These are phyloP conservation scores for Yponomeuta cagnagella DNA, from an alignment of 2,888 invertebrate genomes.

Conservation along the genomic window DNA sequence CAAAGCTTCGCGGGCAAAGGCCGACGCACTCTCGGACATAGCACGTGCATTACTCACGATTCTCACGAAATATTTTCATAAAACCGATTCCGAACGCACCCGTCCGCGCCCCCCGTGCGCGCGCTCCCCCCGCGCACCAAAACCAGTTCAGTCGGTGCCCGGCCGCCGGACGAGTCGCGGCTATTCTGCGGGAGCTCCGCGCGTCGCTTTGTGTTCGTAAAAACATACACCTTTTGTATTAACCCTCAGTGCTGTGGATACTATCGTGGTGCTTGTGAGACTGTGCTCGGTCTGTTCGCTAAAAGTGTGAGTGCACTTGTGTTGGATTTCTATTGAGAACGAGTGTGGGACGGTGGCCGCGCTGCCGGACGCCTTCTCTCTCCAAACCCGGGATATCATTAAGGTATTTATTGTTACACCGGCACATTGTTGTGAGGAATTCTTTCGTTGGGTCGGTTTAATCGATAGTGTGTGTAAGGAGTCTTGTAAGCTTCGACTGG, in stretches of 20 bases:
- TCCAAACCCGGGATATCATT: slow-evolving; percentile 74
- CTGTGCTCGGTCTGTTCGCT: slow-evolving; percentile 61
- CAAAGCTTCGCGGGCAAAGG: slow-evolving; percentile 66
- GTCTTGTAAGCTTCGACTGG: slow-evolving; percentile 28
- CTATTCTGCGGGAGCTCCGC: slow-evolving; percentile 30
- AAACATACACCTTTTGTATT: slow-evolving; percentile 54
- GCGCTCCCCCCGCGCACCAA: slow-evolving; percentile 38
- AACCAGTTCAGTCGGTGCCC: slow-evolving; percentile 74
- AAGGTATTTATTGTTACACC: slow-evolving; percentile 76
- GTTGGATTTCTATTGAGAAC: slow-evolving; percentile 63
- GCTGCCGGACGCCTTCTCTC: slow-evolving; percentile 67
- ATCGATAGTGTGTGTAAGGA: slow-evolving; percentile 53
- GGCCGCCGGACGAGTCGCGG: slow-evolving; percentile 67
- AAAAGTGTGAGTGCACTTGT: slow-evolving; percentile 42
- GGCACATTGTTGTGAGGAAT: slow-evolving; percentile 73
- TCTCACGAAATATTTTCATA: slow-evolving; percentile 77
- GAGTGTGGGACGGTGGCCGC: slow-evolving; percentile 58
- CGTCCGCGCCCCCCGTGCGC: slow-evolving; percentile 46
- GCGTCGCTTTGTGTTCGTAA: slow-evolving; percentile 62
- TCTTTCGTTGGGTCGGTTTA: slow-evolving; percentile 56
- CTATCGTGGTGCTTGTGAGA: slow-evolving; percentile 62
- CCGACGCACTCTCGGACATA: slow-evolving; percentile 69
- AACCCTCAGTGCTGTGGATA: slow-evolving; percentile 67
- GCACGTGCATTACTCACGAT: slow-evolving; percentile 76
- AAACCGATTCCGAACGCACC: slow-evolving; percentile 72